Evolutionary conservation across 2,797 vertebrate genomes (phyloP).

Genomic region (Clarias platycephalus): DNA sequence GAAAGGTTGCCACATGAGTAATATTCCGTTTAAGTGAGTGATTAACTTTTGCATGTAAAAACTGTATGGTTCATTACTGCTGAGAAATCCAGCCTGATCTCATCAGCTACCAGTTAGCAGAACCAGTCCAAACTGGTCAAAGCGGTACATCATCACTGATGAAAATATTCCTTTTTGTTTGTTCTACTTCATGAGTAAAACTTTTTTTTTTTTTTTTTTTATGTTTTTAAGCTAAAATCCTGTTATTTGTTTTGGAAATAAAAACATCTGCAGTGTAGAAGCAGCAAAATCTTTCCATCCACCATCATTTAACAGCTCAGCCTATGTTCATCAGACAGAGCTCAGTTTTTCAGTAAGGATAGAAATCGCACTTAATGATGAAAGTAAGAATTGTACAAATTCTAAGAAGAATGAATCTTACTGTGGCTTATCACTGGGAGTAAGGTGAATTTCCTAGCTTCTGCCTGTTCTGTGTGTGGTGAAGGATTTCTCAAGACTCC

Average conservation of each 20-base stretch:
- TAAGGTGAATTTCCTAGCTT: not conserved
- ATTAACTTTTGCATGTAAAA: constrained; percentile 1
- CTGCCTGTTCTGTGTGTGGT: not conserved
- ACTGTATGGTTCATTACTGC: constrained; percentile 5
- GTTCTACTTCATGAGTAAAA: too few species aligned
- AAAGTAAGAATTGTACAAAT: not conserved
- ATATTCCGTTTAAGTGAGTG: not conserved
- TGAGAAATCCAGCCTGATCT: not conserved
- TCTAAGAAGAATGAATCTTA: not conserved
- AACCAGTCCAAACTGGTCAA: not conserved
- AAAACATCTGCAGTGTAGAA: not conserved
- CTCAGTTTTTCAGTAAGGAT: not conserved
- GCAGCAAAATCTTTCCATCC: not conserved
- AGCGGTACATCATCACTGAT: not conserved
- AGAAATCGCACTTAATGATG: not conserved
- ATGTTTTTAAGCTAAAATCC: not conserved
- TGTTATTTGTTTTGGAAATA: not conserved
- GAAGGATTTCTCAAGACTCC: constrained; percentile 5
- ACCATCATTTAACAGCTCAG: not conserved
- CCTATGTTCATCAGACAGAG: not conserved
- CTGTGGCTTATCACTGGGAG: not conserved
- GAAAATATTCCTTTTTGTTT: not conserved
- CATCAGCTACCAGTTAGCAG: not conserved
- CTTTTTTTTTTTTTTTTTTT: too few species aligned
- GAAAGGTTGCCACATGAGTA: not conserved